phyloP scores from a whole-genome alignment of 1,140 invertebrate species.

The Solen grandis region DNA sequence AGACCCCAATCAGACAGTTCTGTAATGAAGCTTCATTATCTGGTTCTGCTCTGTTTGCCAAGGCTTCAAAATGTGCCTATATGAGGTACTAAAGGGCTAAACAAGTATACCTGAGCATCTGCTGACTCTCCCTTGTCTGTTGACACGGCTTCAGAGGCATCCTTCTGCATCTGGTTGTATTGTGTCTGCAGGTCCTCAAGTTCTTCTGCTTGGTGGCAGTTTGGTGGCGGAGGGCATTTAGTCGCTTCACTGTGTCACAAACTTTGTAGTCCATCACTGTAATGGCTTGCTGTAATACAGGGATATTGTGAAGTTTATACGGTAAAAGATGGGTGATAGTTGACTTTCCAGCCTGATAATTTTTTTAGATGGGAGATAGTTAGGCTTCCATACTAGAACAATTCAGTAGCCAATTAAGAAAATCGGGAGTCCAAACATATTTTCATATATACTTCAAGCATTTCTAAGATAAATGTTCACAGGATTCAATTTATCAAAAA shows the following conservation, averaged over 20 bases:
- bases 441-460: too few species aligned
- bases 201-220: conserved; percentile 78
- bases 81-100: too few species aligned
- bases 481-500: too few species aligned
- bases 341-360: neutral
- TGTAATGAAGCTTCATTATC: too few species aligned
- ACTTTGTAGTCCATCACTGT: conserved; percentile 80
- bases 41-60: too few species aligned
- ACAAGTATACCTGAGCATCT: conserved; percentile 75
- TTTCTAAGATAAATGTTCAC: too few species aligned
- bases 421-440: too few species aligned
- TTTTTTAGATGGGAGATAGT: neutral
- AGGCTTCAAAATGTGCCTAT: too few species aligned
- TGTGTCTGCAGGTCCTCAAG: conserved; percentile 77
- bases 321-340: neutral
- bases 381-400: neutral
- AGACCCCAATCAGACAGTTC: too few species aligned
- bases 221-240: conserved; percentile 77
- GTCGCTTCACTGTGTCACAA: conserved; percentile 77
- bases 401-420: too few species aligned
- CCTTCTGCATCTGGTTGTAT: conserved; percentile 79
- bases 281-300: conserved; percentile 77
- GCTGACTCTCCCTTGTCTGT: conserved; percentile 79
- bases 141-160: conserved; percentile 75
- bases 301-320: neutral